These are phyloP conservation scores for Pristionchus exspectatus DNA, from an alignment of 2,888 invertebrate species.

Conservation along the genomic window DNA sequence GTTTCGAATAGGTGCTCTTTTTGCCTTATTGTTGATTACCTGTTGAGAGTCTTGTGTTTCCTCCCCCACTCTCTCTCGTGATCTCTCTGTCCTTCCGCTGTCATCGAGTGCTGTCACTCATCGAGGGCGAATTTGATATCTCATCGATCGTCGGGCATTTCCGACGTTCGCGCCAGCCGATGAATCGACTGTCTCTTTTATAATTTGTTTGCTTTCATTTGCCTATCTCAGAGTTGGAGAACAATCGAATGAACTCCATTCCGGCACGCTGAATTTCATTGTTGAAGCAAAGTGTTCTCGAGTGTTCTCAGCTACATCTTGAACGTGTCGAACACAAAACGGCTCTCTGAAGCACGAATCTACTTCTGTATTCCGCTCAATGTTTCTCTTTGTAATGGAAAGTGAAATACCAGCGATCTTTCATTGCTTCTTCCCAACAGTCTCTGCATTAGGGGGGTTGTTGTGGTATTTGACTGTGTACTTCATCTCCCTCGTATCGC, in stretches of 20 bases:
- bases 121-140: neutral
- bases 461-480: conserved; percentile 48
- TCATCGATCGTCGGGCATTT: neutral
- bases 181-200: neutral
- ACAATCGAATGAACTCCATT: neutral
- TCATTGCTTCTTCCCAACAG: neutral
- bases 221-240: neutral
- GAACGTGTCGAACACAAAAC: neutral
- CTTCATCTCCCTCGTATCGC: conserved; percentile 40
- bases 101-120: conserved; percentile 23
- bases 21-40: neutral
- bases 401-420: no score
- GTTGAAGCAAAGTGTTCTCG: neutral
- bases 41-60: neutral
- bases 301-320: neutral
- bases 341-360: neutral
- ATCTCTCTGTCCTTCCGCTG: conserved; percentile 3
- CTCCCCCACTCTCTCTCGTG: conserved; percentile 11
- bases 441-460: neutral
- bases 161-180: neutral
- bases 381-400: neutral
- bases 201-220: neutral
- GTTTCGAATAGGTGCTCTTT: neutral
- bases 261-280: neutral
- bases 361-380: neutral